Evolutionary conservation across 2,888 invertebrate species (phyloP).

Genomic region (Tortrix viridana): DNA sequence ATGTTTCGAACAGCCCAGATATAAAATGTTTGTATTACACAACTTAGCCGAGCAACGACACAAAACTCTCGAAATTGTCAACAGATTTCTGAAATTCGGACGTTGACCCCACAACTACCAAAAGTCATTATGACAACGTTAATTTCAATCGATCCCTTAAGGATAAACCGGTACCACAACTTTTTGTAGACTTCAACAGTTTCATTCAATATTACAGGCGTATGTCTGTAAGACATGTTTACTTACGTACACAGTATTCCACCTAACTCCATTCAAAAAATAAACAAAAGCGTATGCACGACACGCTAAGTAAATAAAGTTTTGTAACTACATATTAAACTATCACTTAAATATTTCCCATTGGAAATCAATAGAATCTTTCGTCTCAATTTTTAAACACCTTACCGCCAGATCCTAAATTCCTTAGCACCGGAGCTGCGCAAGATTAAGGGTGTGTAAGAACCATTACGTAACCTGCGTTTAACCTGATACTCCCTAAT

Average conservation of each 20-base stretch:
- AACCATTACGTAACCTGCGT: slow-evolving; percentile 78
- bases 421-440: slow-evolving; percentile 41
- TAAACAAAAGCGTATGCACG: too few relatives aligned
- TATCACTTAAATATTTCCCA: slow-evolving; percentile 15
- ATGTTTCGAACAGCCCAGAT: slow-evolving; percentile 17
- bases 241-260: too few relatives aligned
- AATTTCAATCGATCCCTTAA: too few relatives aligned
- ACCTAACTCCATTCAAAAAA: too few relatives aligned
- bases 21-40: slow-evolving; percentile 8
- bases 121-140: too few relatives aligned
- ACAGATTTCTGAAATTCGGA: too few relatives aligned
- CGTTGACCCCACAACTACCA: too few relatives aligned
- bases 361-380: slow-evolving; percentile 1
- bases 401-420: neutral
- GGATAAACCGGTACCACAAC: too few relatives aligned
- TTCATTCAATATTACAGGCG: too few relatives aligned
- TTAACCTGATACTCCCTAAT: slow-evolving; percentile 78
- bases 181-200: too few relatives aligned
- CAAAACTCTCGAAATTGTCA: too few relatives aligned
- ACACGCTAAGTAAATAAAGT: neutral
- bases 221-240: too few relatives aligned
- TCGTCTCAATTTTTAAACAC: slow-evolving; percentile 21
- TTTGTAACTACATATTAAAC: neutral
- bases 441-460: slow-evolving; percentile 76
- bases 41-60: neutral